Percentiles rank a stretch among this genome's conserved stretches.
Conservation (phyloP, 2,113 vertebrate species). For the Chionomys nivalis region DNA sequence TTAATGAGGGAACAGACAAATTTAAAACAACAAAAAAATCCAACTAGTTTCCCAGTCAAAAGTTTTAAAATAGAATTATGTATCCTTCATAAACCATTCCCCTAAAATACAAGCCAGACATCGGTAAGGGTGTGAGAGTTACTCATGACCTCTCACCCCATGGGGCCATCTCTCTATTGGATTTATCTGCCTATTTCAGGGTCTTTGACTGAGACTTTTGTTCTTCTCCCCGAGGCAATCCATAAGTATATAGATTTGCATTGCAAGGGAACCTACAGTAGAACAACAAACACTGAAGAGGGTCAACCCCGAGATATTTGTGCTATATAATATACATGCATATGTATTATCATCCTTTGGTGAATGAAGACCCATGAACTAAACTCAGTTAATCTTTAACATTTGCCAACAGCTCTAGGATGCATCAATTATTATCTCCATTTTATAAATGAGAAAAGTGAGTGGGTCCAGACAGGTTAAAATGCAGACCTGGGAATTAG, state of each 20-base stretch:
- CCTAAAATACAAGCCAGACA: not conserved
- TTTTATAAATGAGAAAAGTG: not conserved
- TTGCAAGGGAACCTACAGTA: not conserved
- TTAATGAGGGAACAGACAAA: slow-evolving; percentile 21
- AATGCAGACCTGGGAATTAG: not conserved
- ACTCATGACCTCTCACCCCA: not conserved
- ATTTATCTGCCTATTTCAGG: not conserved
- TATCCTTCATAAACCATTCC: slow-evolving; percentile 3
- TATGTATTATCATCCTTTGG: not conserved
- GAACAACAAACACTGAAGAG: not conserved
- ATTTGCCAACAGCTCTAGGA: not conserved
- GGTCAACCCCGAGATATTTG: not conserved
- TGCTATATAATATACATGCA: not conserved
- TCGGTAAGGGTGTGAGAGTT: not conserved
- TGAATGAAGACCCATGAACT: not conserved
- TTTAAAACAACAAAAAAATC: slow-evolving; percentile 1
- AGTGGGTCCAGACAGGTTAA: not conserved
- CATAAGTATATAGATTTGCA: not conserved
- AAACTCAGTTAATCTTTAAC: not conserved
- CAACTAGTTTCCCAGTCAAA: not conserved
- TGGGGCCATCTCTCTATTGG: not conserved
- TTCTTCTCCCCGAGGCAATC: not conserved
- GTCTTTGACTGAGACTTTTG: not conserved
- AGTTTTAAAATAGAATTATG: slow-evolving; percentile 31
- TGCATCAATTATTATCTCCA: not conserved